phyloP scores from a whole-genome alignment of 1,140 invertebrate species.

The Diachasma alloeum region DNA sequence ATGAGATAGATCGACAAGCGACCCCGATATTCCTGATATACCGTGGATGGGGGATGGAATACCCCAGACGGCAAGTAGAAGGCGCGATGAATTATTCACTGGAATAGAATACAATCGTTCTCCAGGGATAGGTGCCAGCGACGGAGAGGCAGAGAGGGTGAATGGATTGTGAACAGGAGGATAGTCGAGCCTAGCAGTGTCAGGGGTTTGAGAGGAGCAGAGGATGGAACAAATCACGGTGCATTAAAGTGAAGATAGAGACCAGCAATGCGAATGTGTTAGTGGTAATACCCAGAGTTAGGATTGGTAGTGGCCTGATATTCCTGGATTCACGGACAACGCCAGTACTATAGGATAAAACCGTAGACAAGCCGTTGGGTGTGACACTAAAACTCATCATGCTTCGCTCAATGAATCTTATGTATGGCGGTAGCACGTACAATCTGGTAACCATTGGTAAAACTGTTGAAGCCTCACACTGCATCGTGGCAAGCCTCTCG shows the following conservation, averaged over 20 bases:
- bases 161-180: background rate
- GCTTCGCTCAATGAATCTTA: background rate
- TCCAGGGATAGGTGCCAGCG: constrained; percentile 9
- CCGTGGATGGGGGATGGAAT: background rate
- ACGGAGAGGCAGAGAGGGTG: background rate
- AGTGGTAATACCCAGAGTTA: background rate
- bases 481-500: no score
- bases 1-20: constrained; percentile 2
- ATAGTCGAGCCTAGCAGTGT: background rate
- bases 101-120: constrained; percentile 22
- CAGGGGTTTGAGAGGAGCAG: background rate
- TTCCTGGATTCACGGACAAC: background rate
- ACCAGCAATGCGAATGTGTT: background rate
- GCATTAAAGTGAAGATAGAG: background rate
- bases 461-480: no score
- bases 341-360: background rate
- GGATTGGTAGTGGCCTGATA: background rate
- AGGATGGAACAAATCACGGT: background rate
- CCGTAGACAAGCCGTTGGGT: background rate
- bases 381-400: background rate
- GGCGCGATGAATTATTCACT: constrained; percentile 20
- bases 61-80: background rate
- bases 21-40: background rate
- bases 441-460: background rate
- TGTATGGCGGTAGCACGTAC: background rate